Evolutionary conservation across 2,797 vertebrate species (phyloP), one percentile per base, ranked within the genome.

Genomic region (Gorsachius magnificus): DNA sequence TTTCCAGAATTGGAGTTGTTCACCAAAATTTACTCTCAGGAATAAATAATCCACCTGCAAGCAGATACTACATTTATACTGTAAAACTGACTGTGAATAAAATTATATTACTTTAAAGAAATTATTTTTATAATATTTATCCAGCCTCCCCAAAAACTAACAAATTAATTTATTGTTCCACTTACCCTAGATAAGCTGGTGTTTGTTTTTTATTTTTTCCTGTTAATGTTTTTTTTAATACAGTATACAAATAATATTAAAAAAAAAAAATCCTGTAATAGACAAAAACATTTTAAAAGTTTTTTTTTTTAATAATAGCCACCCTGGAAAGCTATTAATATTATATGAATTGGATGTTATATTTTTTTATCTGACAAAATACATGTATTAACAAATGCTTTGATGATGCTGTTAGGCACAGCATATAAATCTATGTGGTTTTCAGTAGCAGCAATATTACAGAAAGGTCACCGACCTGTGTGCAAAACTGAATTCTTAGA

Each of bases 141-240:
- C 1, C 48, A 43, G 0, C 5, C 16, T 10, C 4, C 28, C 2
- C 2, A 0, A 8, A 58, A n/a, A 1, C 5, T 16, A 43, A 21
- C 2, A 43, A 38, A 53, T 6, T 2, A 65, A 36, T 16, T n/a
- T 12, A 26, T 17, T 45, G 10, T 48, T 87, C 9, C 13, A 28
- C 2, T 82, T 54, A 31, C 4, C 3, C 7, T 13, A 43, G 31
- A 31, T 13, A 69, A 79, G 16, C 14, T 33, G 26, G 1, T 66
- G 7, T 13, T 43, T 22, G 28, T 1, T 10, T 13, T 41, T 2
- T 20, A 2, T 16, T 26, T 56, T n/a, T n/a, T 45, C 0, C 0
- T 33, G 53, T 28, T 21, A 26, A 43, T 2, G 48, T 13, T 33
- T 68, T 33, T 68, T 50, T 50, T 3, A 35, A 51, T 57, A 31